Evolutionary conservation across 2,888 invertebrate genomes (phyloP).

Genomic region (Netelia melanura): DNA sequence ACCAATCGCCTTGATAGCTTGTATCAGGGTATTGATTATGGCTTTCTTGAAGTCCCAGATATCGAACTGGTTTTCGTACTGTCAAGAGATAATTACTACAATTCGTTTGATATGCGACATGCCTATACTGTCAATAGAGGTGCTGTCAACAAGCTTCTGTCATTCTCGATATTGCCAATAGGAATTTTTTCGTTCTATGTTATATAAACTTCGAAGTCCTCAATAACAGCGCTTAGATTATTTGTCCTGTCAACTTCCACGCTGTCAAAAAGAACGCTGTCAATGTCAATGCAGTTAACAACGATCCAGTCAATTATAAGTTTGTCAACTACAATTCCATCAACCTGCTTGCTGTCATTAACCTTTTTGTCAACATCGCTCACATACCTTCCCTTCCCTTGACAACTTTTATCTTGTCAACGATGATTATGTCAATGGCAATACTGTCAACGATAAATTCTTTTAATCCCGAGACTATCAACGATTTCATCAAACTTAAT

Average conservation of each 20-base stretch:
- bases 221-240: too few species aligned
- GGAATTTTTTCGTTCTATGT: neutral
- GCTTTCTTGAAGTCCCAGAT: slow-evolving; percentile 93
- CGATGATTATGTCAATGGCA: neutral
- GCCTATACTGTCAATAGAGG: neutral
- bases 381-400: neutral
- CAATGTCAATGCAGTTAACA: neutral
- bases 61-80: slow-evolving; percentile 85
- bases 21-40: slow-evolving; percentile 92
- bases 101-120: neutral
- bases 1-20: slow-evolving; percentile 95
- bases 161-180: neutral
- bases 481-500: neutral
- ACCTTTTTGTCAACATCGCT: neutral
- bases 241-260: neutral
- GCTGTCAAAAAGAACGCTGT: neutral
- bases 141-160: neutral
- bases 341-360: neutral
- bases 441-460: neutral
- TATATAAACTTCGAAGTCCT: too few species aligned
- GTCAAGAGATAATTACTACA: slow-evolving; percentile 9
- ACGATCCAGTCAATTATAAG: neutral
- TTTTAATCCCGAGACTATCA: neutral
- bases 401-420: neutral
- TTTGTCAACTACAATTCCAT: neutral